phyloP scores from a whole-genome alignment of 92 coral and sea anemone genomes.

The Palythoa grandis region DNA sequence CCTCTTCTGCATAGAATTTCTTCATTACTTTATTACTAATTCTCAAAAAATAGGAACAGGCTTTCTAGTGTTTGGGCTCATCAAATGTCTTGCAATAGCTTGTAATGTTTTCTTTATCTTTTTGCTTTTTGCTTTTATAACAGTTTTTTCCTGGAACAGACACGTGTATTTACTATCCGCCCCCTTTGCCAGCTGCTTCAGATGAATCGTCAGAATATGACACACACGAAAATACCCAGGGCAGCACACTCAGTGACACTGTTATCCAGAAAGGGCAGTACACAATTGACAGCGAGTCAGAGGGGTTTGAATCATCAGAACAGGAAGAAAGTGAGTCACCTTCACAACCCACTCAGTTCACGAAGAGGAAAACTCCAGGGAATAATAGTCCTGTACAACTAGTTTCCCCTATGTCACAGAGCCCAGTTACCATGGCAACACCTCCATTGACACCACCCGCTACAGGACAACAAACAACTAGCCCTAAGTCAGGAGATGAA shows the following conservation, averaged over 20 bases:
- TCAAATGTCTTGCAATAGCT: too few relatives aligned
- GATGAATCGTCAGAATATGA: constrained; percentile 25
- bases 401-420: neutral
- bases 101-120: neutral
- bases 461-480: constrained; percentile 19
- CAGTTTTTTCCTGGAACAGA: constrained; percentile 40
- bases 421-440: constrained; percentile 25
- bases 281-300: constrained; percentile 41
- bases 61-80: neutral
- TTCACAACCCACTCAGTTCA: neutral
- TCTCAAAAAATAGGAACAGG: neutral
- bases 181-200: neutral
- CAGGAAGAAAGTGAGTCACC: constrained; percentile 26
- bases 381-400: constrained; percentile 10
- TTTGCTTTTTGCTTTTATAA: neutral
- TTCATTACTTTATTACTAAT: too few relatives aligned
- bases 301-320: constrained; percentile 18
- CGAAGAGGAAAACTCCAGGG: neutral
- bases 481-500: constrained; percentile 25
- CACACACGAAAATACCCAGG: constrained; percentile 18
- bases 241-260: constrained; percentile 32
- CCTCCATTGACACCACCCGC: constrained; percentile 20
- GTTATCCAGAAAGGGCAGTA: constrained; percentile 5
- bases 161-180: constrained; percentile 22
- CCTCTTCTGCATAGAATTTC: too few relatives aligned